Evolutionary conservation across 2,888 invertebrate genomes (phyloP).

Genomic region (Phlogophora meticulosa): DNA sequence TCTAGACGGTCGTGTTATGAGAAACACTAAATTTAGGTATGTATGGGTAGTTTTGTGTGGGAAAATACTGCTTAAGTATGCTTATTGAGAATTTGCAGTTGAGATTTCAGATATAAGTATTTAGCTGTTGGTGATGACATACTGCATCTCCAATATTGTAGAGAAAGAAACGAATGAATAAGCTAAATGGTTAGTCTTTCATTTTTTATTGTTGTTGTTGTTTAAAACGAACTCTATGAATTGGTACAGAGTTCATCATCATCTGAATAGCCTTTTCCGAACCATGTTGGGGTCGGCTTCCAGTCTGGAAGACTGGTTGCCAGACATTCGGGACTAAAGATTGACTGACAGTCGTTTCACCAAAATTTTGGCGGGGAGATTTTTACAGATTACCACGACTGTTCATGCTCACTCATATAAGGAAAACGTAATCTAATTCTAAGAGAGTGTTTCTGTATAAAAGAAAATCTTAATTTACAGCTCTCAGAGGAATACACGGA

Average conservation of each 20-base stretch:
- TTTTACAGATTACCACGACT: not conserved
- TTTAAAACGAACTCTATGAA: no score
- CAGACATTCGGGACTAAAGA: no score
- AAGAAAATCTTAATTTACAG: conserved; percentile 5
- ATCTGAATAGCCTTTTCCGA: no score
- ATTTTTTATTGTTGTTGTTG: no score
- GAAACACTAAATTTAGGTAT: conserved; percentile 10
- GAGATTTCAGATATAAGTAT: conserved; percentile 35
- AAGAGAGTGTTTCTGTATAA: conserved; percentile 6
- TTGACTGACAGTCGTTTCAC: no score
- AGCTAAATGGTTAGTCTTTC: no score
- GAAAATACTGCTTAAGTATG: conserved; percentile 32
- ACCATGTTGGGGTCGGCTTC: no score
- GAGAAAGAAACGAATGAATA: not conserved
- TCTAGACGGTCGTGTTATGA: conserved; percentile 52
- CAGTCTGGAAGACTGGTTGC: no score
- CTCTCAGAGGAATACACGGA: conserved; percentile 5
- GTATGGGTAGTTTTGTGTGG: conserved; percentile 19
- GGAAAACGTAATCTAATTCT: conserved; percentile 6
- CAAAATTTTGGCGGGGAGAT: no score
- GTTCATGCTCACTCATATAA: not conserved
- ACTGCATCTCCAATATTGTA: not conserved
- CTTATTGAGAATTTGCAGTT: conserved; percentile 17
- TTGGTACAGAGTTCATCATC: no score
- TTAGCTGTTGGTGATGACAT: conserved; percentile 8